phyloP scores from a whole-genome alignment of 2,888 invertebrate genomes.

The Pseudococcus longispinus region DNA sequence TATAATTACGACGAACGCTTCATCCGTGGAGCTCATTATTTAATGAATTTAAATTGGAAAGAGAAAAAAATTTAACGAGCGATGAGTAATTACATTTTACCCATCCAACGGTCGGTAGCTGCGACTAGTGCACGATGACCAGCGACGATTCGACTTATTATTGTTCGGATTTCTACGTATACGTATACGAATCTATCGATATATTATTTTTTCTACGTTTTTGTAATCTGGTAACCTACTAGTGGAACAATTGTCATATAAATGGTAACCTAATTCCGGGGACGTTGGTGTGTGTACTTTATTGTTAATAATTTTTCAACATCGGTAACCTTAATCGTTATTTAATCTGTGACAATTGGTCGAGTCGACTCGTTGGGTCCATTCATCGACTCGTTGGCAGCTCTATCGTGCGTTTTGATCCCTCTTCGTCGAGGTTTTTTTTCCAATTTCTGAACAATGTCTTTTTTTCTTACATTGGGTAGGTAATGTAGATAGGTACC shows the following conservation, averaged over 20 bases:
- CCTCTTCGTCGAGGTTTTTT: background rate
- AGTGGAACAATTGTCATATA: conserved; percentile 7
- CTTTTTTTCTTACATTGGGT: background rate
- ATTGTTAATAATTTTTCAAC: background rate
- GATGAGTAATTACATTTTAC: background rate
- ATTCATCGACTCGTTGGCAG: background rate
- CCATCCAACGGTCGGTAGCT: background rate
- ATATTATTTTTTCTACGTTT: background rate
- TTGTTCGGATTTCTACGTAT: background rate
- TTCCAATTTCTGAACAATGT: background rate
- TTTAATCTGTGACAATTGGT: conserved; percentile 48
- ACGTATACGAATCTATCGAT: background rate
- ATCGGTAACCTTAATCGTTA: conserved; percentile 38
- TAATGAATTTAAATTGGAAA: conserved; percentile 1
- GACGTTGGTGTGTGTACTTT: background rate
- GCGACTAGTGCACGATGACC: background rate
- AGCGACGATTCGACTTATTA: background rate
- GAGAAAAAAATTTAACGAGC: background rate
- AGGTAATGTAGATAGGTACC: background rate
- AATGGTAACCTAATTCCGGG: background rate
- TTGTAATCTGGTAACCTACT: background rate
- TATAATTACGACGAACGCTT: background rate
- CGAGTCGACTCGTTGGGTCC: background rate
- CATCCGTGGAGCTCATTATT: background rate
- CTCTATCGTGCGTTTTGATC: background rate